Evolutionary conservation across 2,113 vertebrate species (phyloP).

Genomic region (Chaetodon trifascialis): DNA sequence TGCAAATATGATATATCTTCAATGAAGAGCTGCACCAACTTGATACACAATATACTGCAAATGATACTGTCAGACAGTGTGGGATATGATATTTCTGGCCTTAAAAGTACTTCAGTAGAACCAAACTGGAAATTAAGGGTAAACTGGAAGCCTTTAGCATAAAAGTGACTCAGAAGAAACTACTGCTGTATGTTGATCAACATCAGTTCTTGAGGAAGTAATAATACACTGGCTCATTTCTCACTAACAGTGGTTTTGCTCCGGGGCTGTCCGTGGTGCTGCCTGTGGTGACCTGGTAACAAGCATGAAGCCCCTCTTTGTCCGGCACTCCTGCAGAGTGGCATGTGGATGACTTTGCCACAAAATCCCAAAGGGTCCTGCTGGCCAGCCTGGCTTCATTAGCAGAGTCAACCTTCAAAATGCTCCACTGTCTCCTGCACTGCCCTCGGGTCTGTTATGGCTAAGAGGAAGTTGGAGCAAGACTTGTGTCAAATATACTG

Average conservation of each 20-base stretch:
- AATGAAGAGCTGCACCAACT: background rate
- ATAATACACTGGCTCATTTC: conserved; percentile 33
- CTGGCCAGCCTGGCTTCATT: conserved; percentile 75
- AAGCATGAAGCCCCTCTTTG: conserved; percentile 60
- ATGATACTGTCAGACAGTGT: background rate
- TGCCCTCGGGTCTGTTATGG: conserved; percentile 79
- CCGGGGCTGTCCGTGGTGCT: conserved; percentile 33
- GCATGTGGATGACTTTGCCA: conserved; percentile 57
- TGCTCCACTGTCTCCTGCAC: conserved; percentile 47
- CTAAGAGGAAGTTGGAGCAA: conserved; percentile 74
- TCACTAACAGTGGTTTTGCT: conserved; percentile 59
- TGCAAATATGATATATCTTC: background rate
- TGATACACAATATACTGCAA: background rate
- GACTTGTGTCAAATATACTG: conserved; percentile 74
- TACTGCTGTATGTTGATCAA: conserved; percentile 17
- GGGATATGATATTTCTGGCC: background rate
- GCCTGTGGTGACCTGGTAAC: conserved; percentile 61
- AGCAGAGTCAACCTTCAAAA: conserved; percentile 75
- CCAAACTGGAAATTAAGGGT: background rate
- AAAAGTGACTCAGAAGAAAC: conserved; percentile 5
- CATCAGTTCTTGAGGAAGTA: conserved; percentile 20
- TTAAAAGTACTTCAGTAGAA: background rate
- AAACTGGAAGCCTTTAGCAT: conserved; percentile 2
- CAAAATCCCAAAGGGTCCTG: conserved; percentile 50
- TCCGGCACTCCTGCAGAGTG: conserved; percentile 68